Evolutionary conservation across 2,113 vertebrate species (phyloP), one percentile per base, ranked within the genome.

Genomic region (Brachyhypopomus occidentalis): DNA sequence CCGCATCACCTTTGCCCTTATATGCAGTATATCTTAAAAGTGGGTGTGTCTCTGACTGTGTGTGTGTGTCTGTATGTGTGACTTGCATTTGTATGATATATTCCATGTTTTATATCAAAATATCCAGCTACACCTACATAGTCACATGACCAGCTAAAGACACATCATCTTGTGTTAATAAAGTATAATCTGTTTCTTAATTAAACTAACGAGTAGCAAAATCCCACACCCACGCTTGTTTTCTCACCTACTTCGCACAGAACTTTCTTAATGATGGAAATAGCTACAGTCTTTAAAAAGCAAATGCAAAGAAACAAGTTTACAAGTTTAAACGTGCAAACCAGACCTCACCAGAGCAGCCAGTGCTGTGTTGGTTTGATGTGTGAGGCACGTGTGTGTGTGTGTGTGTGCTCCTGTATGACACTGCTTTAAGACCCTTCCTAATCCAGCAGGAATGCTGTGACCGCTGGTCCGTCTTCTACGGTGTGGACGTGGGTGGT

Each of bases 171-270:
- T 8, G 12, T 52, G 12, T 52, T 52, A 52, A 12, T 11, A 52
- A 52, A 52, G 45, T 52, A 52, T 52, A 52, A 14, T 52, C 22
- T 1, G 4, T 60, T 30, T 41, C 73, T 75, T 75, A 62, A 75
- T 75, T 67, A 56, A 36, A 25, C 36, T 67, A 55, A 77, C 48
- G 48, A 67, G 45, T 41, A 23, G 23, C 4, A 52, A 67, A 67
- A 67, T 12, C 52, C 20, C 16, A 56, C 34, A 30, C 62, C 41
- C 41, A 66, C 41, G 5, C 59, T 52, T n/a, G 36, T 17, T 30
- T 64, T 25, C 75, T 27, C 60, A 66, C 22, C 52, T 36, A 48
- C 38, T 64, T 52, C 62, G 45, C 62, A 77, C 16, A 19, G 23
- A 48, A 11, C 22, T 25, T 59, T 25, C 6, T 63, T 25, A 63